Evolutionary conservation across 2,888 invertebrate species (phyloP).

Genomic region (Autographa pulchrina): DNA sequence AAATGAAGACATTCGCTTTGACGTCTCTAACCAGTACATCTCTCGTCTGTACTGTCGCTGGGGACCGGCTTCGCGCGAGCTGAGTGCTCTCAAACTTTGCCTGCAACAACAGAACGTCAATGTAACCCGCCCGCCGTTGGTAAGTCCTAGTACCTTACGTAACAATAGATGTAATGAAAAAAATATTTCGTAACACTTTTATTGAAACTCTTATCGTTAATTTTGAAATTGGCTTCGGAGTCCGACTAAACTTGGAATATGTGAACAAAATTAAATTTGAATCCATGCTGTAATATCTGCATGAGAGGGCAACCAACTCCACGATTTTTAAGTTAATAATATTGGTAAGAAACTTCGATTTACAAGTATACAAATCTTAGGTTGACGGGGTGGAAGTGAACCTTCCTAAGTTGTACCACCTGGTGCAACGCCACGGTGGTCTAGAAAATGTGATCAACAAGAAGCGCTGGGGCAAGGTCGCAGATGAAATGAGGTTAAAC

Average conservation of each 20-base stretch:
- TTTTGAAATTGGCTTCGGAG: too few species aligned
- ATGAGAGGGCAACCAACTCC: too few species aligned
- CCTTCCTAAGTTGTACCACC: conserved; percentile 94
- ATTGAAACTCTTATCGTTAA: too few species aligned
- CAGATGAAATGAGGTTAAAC: conserved; percentile 96
- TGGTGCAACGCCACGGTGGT: conserved; percentile 96
- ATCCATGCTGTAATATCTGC: too few species aligned
- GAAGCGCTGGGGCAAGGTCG: conserved; percentile 96
- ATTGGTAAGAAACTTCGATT: not conserved
- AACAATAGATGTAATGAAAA: too few species aligned
- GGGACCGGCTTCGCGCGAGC: conserved; percentile 96
- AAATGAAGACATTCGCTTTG: conserved; percentile 95
- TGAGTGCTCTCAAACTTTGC: conserved; percentile 95
- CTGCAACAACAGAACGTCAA: conserved; percentile 93
- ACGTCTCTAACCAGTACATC: conserved; percentile 96
- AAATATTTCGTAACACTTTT: too few species aligned
- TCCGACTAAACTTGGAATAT: too few species aligned
- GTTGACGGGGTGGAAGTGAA: conserved; percentile 98
- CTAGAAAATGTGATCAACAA: conserved; percentile 96
- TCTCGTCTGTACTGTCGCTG: conserved; percentile 96
- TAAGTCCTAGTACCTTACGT: conserved; percentile 79
- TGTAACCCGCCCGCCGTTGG: conserved; percentile 94
- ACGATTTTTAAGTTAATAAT: not conserved
- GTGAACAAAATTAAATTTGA: too few species aligned
- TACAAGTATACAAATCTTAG: conserved; percentile 74